Evolutionary conservation across 2,797 vertebrate species (phyloP).

Genomic region (Lacerta bilineata): DNA sequence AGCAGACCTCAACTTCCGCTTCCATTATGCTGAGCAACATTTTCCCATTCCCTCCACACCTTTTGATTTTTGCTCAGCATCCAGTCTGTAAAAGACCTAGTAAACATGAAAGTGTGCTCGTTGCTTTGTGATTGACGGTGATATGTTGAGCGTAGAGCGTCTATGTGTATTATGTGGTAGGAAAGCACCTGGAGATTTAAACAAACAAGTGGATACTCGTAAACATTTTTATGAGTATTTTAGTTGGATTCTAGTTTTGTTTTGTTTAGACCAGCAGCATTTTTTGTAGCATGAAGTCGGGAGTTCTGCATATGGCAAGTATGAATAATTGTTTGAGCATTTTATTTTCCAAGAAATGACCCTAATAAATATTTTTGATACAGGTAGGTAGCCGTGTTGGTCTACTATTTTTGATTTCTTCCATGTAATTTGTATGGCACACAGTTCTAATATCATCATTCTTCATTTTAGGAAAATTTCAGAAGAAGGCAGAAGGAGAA

Average conservation of each 20-base stretch:
- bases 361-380: neutral
- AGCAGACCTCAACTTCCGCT: neutral
- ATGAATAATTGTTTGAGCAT: neutral
- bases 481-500: constrained; percentile 95
- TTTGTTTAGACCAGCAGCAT: neutral
- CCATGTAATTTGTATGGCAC: neutral
- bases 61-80: neutral
- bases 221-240: neutral
- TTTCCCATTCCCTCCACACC: neutral
- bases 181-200: neutral
- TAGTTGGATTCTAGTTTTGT: neutral
- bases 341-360: neutral
- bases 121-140: neutral
- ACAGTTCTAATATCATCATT: constrained; percentile 41
- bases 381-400: too few species aligned
- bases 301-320: neutral
- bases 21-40: too few species aligned
- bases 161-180: neutral
- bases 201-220: neutral
- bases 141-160: neutral
- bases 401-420: neutral
- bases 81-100: neutral
- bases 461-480: constrained; percentile 87
- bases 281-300: neutral
- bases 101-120: neutral